phyloP scores from a whole-genome alignment of 1,140 invertebrate species.

The Leptopilina clavipes region DNA sequence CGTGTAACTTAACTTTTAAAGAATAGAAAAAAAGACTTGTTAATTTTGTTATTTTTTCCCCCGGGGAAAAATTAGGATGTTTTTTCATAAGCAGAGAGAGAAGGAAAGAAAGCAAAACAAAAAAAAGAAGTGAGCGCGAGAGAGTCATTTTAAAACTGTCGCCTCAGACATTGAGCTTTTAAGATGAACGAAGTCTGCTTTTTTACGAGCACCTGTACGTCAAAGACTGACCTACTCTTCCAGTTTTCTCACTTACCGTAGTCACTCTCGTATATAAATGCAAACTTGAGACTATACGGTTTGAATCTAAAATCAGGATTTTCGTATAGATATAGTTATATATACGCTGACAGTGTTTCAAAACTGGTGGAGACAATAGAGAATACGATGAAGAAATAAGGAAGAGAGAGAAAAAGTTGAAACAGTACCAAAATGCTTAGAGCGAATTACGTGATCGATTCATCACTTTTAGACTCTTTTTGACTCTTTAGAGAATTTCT shows the following conservation, averaged over 20 bases:
- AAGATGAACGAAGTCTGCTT: slow-evolving; percentile 19
- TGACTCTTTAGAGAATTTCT: slow-evolving; percentile 54
- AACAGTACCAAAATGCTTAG: too few relatives aligned
- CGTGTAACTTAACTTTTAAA: too few relatives aligned
- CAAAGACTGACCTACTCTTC: slow-evolving; percentile 25
- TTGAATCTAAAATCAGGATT: slow-evolving; percentile 39
- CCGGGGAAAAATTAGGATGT: background rate
- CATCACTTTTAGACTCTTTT: too few relatives aligned
- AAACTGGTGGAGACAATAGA: slow-evolving; percentile 39
- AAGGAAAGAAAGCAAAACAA: background rate
- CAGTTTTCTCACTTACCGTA: background rate
- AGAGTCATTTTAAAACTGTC: background rate
- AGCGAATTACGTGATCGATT: slow-evolving; percentile 50
- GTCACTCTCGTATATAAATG: slow-evolving; percentile 33
- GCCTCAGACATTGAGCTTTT: slow-evolving; percentile 18
- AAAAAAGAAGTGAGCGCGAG: background rate
- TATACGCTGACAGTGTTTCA: slow-evolving; percentile 42
- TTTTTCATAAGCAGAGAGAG: background rate
- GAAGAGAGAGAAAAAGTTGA: too few relatives aligned
- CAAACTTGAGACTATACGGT: slow-evolving; percentile 36
- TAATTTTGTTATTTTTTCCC: background rate
- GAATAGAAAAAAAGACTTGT: too few relatives aligned
- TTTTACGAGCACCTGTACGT: slow-evolving; percentile 19
- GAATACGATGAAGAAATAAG: too few relatives aligned
- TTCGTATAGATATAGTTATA: too few relatives aligned